phyloP scores from a whole-genome alignment of 2,888 invertebrate species.

The Coenonympha arcania region DNA sequence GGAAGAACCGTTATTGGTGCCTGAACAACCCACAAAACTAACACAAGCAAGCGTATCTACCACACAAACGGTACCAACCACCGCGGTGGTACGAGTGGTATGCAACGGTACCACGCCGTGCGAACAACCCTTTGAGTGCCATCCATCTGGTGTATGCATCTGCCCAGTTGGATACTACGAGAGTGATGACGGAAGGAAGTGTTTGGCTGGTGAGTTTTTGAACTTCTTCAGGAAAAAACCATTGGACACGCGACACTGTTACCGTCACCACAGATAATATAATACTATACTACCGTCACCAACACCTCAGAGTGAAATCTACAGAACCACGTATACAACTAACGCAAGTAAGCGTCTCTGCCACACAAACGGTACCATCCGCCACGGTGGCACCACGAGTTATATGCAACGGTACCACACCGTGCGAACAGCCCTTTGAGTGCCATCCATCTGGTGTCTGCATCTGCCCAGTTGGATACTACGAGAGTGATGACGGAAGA shows the following conservation, averaged over 20 bases:
- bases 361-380: no score
- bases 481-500: constrained; percentile 32
- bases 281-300: no score
- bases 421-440: constrained; percentile 39
- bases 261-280: no score
- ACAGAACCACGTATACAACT: no score
- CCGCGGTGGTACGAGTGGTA: constrained; percentile 23
- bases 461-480: constrained; percentile 56
- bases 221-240: no score
- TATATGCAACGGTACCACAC: not conserved
- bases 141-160: constrained; percentile 41
- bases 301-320: no score
- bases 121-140: constrained; percentile 41
- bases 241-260: no score
- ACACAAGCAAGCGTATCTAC: not conserved
- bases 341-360: no score
- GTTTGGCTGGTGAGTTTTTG: constrained; percentile 58
- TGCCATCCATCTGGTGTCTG: constrained; percentile 48
- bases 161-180: constrained; percentile 57
- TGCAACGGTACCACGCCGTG: constrained; percentile 40
- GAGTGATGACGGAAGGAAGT: constrained; percentile 32
- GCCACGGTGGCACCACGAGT: no score
- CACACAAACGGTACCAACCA: constrained; percentile 2
- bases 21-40: no score
- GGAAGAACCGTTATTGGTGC: no score